Conservation (phyloP, 2,888 invertebrate species). For the Plusia festucae region DNA sequence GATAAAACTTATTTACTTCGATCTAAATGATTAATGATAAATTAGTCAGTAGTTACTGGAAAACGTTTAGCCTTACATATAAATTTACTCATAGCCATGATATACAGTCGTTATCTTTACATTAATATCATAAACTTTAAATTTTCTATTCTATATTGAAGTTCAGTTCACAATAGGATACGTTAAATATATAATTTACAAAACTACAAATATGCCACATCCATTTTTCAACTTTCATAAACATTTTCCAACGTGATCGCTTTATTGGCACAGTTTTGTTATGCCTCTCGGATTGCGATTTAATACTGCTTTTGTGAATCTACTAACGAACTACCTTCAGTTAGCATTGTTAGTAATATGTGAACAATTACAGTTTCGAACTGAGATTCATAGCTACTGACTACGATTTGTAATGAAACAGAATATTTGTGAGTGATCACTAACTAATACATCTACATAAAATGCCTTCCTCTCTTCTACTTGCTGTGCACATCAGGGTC, state of each 20-base stretch:
- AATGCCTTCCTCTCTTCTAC: no score
- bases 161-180: not conserved
- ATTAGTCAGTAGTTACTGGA: not conserved
- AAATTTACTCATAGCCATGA: no score
- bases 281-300: conserved; percentile 28
- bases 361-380: conserved; percentile 21
- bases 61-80: not conserved
- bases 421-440: not conserved
- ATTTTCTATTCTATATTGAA: no score
- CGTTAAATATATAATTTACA: not conserved
- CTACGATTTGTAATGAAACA: not conserved
- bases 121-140: no score
- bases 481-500: no score
- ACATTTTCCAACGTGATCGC: conserved; percentile 38
- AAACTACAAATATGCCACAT: conserved; percentile 19
- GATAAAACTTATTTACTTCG: not conserved
- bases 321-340: conserved; percentile 44
- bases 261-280: conserved; percentile 45
- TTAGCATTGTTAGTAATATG: conserved; percentile 34
- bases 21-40: no score
- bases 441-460: no score
- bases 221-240: conserved; percentile 26
- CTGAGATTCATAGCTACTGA: conserved; percentile 3
- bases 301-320: conserved; percentile 47
- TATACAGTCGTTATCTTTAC: no score